Conservation (phyloP, 2,113 vertebrate genomes). For the Carettochelys insculpta region DNA sequence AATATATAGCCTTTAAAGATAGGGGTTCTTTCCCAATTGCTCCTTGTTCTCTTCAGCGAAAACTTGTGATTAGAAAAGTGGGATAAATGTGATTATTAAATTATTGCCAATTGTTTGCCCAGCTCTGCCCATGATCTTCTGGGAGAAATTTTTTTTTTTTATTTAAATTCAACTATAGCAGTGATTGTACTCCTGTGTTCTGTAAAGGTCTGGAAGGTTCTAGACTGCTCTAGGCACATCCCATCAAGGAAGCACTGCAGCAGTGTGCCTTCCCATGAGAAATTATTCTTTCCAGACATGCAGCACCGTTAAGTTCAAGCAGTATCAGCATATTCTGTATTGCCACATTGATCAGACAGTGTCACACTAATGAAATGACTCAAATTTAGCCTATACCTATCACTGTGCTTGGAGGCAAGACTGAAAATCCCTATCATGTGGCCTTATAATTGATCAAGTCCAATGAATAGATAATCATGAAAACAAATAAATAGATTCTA, state of each 20-base stretch:
- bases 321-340: not conserved
- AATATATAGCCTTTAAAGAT: not conserved
- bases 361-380: not conserved
- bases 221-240: not conserved
- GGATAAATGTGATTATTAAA: not conserved
- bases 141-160: too few relatives aligned
- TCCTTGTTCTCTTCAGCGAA: not conserved
- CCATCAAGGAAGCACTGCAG: not conserved
- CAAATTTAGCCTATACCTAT: not conserved
- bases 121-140: not conserved
- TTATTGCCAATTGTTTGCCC: not conserved
- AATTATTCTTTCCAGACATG: not conserved
- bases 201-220: not conserved
- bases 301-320: not conserved
- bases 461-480: not conserved
- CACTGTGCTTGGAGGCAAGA: not conserved
- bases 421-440: not conserved
- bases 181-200: not conserved
- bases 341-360: not conserved
- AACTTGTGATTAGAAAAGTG: not conserved
- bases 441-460: not conserved
- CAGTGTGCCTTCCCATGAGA: not conserved
- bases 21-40: not conserved
- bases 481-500: not conserved
- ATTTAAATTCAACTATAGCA: not conserved